Base-by-base conservation (phyloP, 2,888 invertebrate species). In the Volucella zonaria region DNA sequence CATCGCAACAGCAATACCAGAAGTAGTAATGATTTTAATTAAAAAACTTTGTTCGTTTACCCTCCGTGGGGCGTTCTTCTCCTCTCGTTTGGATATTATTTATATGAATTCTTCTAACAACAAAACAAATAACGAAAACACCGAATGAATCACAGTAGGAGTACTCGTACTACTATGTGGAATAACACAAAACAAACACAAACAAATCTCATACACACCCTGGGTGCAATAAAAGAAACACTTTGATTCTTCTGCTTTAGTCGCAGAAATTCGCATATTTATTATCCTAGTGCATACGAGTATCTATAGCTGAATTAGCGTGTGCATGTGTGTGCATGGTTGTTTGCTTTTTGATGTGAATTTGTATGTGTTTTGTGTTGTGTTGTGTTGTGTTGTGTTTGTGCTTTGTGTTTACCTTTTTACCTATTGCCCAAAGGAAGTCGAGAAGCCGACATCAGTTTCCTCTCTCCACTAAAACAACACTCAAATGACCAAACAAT, bases 1-100 rank as follows among this genome's bases (percentile, higher is more conserved):
- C 15, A 58, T 9, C 6, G 38, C 11, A 49, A 4, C 14, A 59
- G 42, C 31, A 68, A 42, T n/a, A 18, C 15, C 45, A 15, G 15
- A 15, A 56, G 47, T 40, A 67, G 52, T 80, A 81, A 85, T 85
- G 81, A 76, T 81, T 85, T 85, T 85, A 85, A 85, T 85, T 85
- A 85, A 85, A 85, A 85, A 85, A 85, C 67, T 81, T 81, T 85
- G 1, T 31, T 31, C 31, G 31, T 4, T 31, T 6, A 31, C 23
- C 18, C 1, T 23, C 23, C 31, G 31, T 31, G 0, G 31, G 31
- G 31, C 31, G 31, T 62, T 49, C 43, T 64, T 49, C 56, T 10
- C 40, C 54, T 18, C 42, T 43, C 45, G 66, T 67, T n/a, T 59
- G 56, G 8, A 38, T 31, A 59, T 51, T 61, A 61, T 61, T 67